phyloP scores from a whole-genome alignment of 37 sponge, comb jelly and placozoan genomes.

The Diacarnus erythraeanus region DNA sequence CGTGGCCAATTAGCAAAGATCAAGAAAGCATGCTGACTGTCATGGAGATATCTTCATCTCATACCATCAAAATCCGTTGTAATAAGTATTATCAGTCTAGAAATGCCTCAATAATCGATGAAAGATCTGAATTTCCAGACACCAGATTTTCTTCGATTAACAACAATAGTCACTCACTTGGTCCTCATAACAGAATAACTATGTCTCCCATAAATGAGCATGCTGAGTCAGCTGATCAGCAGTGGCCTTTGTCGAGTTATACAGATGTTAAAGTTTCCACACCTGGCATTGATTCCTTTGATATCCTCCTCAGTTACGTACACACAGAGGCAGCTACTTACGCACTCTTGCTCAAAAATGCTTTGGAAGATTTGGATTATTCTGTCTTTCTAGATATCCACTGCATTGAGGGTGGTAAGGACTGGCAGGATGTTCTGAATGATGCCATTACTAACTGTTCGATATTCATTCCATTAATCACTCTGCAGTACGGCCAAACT shows the following conservation, averaged over 20 bases:
- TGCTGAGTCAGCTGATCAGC: not conserved
- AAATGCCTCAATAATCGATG: not conserved
- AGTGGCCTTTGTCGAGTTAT: not conserved
- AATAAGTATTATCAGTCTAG: not conserved
- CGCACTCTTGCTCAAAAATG: slow-evolving; percentile 54
- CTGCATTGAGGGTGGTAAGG: slow-evolving; percentile 61
- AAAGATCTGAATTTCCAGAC: too few relatives aligned
- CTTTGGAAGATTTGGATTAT: slow-evolving; percentile 52
- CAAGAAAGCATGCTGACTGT: slow-evolving; percentile 59
- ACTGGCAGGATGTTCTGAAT: slow-evolving; percentile 87
- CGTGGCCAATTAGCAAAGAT: slow-evolving; percentile 64
- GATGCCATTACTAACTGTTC: slow-evolving; percentile 68
- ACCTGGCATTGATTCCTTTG: not conserved
- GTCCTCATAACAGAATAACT: not conserved
- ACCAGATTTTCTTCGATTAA: not conserved
- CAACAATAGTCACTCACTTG: not conserved
- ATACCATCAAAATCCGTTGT: slow-evolving; percentile 6
- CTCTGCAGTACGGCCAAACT: slow-evolving; percentile 74
- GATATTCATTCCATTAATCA: slow-evolving; percentile 78
- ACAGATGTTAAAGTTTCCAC: not conserved
- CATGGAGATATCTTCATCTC: slow-evolving; percentile 13
- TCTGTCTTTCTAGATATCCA: slow-evolving; percentile 71
- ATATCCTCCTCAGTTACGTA: slow-evolving; percentile 84
- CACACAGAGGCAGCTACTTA: slow-evolving; percentile 57
- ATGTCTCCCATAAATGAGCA: not conserved